phyloP scores from a whole-genome alignment of 2,797 vertebrate genomes.

The Poecilia velifera region DNA sequence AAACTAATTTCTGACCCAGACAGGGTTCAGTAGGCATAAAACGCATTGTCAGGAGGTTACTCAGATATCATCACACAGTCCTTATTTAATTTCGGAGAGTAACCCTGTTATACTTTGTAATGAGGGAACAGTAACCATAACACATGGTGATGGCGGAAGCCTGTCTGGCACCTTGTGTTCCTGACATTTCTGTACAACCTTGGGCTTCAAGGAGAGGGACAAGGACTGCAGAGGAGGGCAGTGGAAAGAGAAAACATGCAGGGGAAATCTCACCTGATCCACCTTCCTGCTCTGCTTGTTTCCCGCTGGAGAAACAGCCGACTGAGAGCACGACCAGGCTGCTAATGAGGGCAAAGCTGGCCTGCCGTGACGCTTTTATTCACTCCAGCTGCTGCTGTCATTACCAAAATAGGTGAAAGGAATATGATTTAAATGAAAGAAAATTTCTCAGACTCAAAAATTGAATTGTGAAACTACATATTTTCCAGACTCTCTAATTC shows the following conservation, averaged over 20 bases:
- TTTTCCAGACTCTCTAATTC: neutral
- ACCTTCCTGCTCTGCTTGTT: constrained; percentile 21
- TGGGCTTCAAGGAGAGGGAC: constrained; percentile 32
- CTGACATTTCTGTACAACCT: constrained; percentile 48
- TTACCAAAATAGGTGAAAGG: constrained; percentile 28
- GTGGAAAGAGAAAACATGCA: constrained; percentile 15
- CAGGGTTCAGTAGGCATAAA: neutral
- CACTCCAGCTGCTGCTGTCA: constrained; percentile 3
- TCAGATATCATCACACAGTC: constrained; percentile 45
- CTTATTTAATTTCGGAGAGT: constrained; percentile 60
- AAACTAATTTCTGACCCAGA: constrained; percentile 9
- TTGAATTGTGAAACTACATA: neutral
- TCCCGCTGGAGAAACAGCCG: constrained; percentile 2
- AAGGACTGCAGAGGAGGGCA: constrained; percentile 16
- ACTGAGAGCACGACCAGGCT: constrained; percentile 21
- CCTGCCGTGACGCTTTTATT: constrained; percentile 14
- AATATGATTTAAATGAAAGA: constrained; percentile 19
- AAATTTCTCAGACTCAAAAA: neutral
- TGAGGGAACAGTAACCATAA: constrained; percentile 50
- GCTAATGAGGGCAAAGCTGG: constrained; percentile 55
- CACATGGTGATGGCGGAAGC: constrained; percentile 22
- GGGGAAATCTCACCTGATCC: constrained; percentile 6
- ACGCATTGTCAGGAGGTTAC: constrained; percentile 48
- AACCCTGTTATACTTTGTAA: constrained; percentile 66
- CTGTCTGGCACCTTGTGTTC: constrained; percentile 50